A percentile compares a stretch with the other conserved stretches of the same genome.
These are phyloP conservation scores for Aphaenogaster rudis DNA, from an alignment of 1,140 invertebrate genomes.

Conservation along the genomic window DNA sequence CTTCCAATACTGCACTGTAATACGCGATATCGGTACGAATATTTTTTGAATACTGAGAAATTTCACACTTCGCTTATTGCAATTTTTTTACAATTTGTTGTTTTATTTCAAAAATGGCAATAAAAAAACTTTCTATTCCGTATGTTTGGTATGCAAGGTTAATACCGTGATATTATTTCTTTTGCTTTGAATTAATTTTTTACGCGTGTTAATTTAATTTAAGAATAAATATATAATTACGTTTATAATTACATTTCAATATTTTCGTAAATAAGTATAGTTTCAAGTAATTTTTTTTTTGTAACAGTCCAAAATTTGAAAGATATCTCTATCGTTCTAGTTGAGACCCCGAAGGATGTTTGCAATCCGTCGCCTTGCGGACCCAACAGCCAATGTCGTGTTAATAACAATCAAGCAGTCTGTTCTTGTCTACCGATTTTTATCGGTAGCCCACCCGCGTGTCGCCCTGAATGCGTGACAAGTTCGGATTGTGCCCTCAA, in stretches of 20 bases:
- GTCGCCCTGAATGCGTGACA: conserved; percentile 92
- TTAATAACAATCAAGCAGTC: conserved; percentile 88
- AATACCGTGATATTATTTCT: not conserved
- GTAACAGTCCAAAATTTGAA: conserved; percentile 1
- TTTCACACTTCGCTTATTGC: not conserved
- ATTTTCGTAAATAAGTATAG: not conserved
- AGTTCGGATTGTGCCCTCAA: conserved; percentile 92
- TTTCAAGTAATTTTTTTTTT: not conserved
- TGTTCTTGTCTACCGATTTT: conserved; percentile 92
- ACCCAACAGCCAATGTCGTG: conserved; percentile 92
- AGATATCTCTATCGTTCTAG: conserved; percentile 26
- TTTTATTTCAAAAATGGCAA: not conserved
- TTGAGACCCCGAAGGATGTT: conserved; percentile 85
- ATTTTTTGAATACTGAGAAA: conserved; percentile 12
- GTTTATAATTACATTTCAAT: conserved; percentile 75
- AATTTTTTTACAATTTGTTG: not conserved
- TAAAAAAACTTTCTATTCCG: not conserved
- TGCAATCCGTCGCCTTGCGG: conserved; percentile 94
- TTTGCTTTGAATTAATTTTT: conserved; percentile 84
- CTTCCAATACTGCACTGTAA: conserved; percentile 85
- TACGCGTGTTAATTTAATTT: conserved; percentile 81
- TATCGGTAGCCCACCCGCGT: conserved; percentile 91
- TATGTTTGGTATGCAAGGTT: not conserved
- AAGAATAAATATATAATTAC: conserved; percentile 82
- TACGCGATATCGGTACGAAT: conserved; percentile 46